Evolutionary conservation across 1,140 invertebrate genomes (phyloP), one percentile per base, ranked within the genome.

Genomic region (Danaus plexippus): DNA sequence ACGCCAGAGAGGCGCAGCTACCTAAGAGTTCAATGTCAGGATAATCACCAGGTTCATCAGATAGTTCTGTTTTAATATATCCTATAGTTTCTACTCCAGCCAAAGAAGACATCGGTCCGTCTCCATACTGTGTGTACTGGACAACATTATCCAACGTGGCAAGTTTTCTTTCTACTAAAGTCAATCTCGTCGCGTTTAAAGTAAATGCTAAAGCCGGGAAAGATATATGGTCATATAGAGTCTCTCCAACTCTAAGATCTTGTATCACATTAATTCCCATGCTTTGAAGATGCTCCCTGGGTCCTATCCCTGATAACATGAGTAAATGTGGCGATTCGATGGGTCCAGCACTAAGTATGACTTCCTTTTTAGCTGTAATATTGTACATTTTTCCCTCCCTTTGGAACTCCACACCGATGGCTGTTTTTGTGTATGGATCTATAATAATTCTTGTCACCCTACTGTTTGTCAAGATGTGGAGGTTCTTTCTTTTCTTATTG

Each of bases 301-400:
- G 93, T 1, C 94, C 95, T 8, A 96, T 88, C 0, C 95, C 95
- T 1, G 93, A 94, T 0, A 96, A 85, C 91, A 95, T 94, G 22
- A 96, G 77, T 9, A 96, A 65, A 77, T 96, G 94, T 0, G 94
- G 93, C 1, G 94, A 93, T 73, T 93, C 93, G 42, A 96, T 91
- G 0, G 93, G 88, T 0, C 94, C 95, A 9, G 92, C 93, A 42
- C 92, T 91, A 9, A 93, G 60, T 42, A 93, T 92, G 0, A 93
- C 89, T 79, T 94, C 93, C 65, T 90, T 93, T n/a, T 75, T 85
- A 0, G 91, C 91, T 54, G 80, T 83, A 7, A 90, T 88, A 42
- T 75, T 76, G 51, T 86, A 88, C 2, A 61, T 51, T 22, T 71
- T 76, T 32, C 80, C 83, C 41, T 88, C 80, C 47, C 87, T 86